These are phyloP conservation scores for Channa striata DNA, from an alignment of 2,797 vertebrate genomes.

Conservation along the genomic window DNA sequence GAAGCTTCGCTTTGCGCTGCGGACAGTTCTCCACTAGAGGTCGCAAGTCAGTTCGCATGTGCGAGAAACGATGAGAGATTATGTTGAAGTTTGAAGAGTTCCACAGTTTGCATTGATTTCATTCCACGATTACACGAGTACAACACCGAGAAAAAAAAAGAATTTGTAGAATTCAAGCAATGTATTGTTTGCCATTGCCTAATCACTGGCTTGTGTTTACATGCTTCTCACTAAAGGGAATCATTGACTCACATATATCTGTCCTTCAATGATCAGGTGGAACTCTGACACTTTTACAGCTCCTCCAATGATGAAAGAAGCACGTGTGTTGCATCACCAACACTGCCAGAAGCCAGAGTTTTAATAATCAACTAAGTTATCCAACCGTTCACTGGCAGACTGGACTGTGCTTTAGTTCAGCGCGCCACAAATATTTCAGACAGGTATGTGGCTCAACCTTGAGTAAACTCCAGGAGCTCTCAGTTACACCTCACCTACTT, in stretches of 20 bases:
- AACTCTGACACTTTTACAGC: background rate
- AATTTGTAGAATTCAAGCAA: background rate
- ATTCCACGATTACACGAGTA: background rate
- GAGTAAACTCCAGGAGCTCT: slow-evolving; percentile 29
- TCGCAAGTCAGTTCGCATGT: background rate
- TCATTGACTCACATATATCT: background rate
- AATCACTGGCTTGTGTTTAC: background rate
- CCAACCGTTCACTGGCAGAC: slow-evolving; percentile 1
- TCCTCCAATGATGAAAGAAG: background rate
- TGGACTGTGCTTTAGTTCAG: background rate
- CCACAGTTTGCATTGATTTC: slow-evolving; percentile 15
- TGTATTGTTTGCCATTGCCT: background rate
- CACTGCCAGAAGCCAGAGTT: background rate
- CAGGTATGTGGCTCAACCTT: slow-evolving; percentile 2
- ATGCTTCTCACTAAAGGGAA: background rate
- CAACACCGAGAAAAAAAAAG: background rate
- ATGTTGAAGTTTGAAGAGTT: slow-evolving; percentile 26
- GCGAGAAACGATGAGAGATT: background rate
- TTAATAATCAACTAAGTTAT: background rate
- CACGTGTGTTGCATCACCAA: background rate
- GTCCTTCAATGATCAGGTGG: background rate
- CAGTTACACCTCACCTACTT: slow-evolving; percentile 25
- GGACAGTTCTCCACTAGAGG: slow-evolving; percentile 57
- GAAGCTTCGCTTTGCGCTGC: background rate
- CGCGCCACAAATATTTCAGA: slow-evolving; percentile 1